These are phyloP conservation scores for Keiferia lycopersicella DNA, from an alignment of 2,888 invertebrate genomes.

Conservation along the genomic window DNA sequence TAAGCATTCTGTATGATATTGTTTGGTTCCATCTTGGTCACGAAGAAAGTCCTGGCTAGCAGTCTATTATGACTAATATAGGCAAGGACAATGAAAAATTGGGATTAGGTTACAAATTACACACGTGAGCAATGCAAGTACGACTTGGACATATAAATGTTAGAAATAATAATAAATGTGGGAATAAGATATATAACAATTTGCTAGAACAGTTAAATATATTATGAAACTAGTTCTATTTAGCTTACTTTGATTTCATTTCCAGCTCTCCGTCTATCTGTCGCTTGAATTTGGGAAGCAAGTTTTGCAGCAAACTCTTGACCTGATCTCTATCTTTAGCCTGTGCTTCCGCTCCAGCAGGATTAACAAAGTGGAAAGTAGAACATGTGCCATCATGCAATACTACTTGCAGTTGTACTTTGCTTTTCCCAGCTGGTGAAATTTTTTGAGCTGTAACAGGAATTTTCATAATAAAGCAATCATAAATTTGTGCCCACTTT, in stretches of 20 bases:
- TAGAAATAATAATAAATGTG: no score
- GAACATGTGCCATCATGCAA: constrained; percentile 96
- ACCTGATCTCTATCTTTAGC: constrained; percentile 95
- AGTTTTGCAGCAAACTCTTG: constrained; percentile 93
- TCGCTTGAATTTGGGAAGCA: constrained; percentile 95
- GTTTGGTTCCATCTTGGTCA: no score
- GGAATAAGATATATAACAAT: no score
- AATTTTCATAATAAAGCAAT: background rate
- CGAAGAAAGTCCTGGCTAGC: no score
- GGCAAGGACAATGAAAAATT: background rate
- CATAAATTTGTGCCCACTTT: no score
- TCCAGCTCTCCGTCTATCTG: constrained; percentile 95
- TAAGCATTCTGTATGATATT: no score
- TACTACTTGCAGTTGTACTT: constrained; percentile 98
- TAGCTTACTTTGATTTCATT: constrained; percentile 88
- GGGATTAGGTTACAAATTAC: background rate
- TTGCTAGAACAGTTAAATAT: no score
- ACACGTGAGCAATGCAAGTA: background rate
- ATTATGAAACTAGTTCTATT: no score
- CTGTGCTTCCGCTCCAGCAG: constrained; percentile 90
- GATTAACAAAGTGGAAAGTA: constrained; percentile 98
- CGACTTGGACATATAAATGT: no score
- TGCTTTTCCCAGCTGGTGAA: constrained; percentile 97
- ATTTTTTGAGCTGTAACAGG: constrained; percentile 93
- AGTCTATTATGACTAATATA: no score